Conservation (phyloP, 2,797 vertebrate species). For the Schizopygopsis pylzovi region DNA sequence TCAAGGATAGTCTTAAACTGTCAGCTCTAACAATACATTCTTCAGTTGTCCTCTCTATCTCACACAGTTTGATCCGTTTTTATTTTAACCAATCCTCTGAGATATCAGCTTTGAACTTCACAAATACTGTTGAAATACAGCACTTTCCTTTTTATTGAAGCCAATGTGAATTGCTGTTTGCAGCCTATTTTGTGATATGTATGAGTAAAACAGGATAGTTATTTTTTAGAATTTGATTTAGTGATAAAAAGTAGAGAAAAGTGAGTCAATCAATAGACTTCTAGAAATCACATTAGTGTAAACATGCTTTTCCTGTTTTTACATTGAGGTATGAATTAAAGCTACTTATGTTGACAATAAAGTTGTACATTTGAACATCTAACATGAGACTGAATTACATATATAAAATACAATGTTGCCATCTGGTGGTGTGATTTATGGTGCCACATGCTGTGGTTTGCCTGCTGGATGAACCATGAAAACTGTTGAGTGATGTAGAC, state of each 20-base stretch:
- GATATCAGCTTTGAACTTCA: not conserved
- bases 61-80: slow-evolving; percentile 4
- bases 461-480: not conserved
- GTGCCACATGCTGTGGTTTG: not conserved
- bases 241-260: not conserved
- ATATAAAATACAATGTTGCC: slow-evolving; percentile 34
- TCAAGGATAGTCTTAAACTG: slow-evolving; percentile 40
- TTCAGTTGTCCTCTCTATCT: not conserved
- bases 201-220: not conserved
- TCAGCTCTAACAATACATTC: slow-evolving; percentile 8
- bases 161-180: not conserved
- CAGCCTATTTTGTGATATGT: not conserved
- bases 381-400: not conserved
- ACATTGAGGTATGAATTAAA: not conserved
- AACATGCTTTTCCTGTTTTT: not conserved
- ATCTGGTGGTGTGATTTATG: slow-evolving; percentile 52
- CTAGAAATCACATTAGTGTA: not conserved
- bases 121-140: not conserved
- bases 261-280: not conserved
- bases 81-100: slow-evolving; percentile 9
- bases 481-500: not conserved
- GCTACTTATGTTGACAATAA: not conserved
- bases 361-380: not conserved
- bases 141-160: not conserved
- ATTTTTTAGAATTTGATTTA: not conserved